Evolutionary conservation across 1,140 invertebrate genomes (phyloP), one percentile per base, ranked within the genome.

Genomic region (Eumaeus atala): DNA sequence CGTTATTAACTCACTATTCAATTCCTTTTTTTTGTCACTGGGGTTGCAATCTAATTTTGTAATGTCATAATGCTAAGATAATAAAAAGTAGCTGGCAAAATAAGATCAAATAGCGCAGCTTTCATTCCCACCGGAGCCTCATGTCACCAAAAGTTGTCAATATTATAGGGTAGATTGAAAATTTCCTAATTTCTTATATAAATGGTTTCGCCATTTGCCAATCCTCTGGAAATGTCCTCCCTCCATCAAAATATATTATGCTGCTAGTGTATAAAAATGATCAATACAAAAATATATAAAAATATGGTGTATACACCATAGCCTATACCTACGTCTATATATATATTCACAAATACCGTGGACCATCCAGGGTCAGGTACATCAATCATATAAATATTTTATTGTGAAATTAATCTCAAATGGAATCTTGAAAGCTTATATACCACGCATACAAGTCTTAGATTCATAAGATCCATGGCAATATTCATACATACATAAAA

Each of bases 211-310:
- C 5, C 17, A 16, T 17, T 17, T 44, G 16, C 40, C 40, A 44
- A 44, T 17, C 40, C 9, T 16, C 40, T 17, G 17, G 40, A 44
- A 44, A 17, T 47, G 33, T 17, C 28, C 21, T 11, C 16, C 14
- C 33, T 51, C 12, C n/a, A 51, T 17, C 34, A 54, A 34, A 44
- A 17, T 54, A 42, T 54, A 54, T 54, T 54, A 54, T 54, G 51
- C 51, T 34, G 42, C 42, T 47, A 40, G 51, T 28, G 28, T 60
- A 56, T 58, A 63, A 62, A 58, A 56, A 49, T 56, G 51, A 53
- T 58, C 59, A 48, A 47, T 62, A 65, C 38, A 61, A 65, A 61
- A 65, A 61, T 58, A 64, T 64, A 56, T 58, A 53, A 57, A 64
- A 61, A 59, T 48, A 65, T 61, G 49, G 47, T 48, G 51, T 57